Base-by-base conservation (phyloP, 2,888 invertebrate species). In the Limnephilus auricula region DNA sequence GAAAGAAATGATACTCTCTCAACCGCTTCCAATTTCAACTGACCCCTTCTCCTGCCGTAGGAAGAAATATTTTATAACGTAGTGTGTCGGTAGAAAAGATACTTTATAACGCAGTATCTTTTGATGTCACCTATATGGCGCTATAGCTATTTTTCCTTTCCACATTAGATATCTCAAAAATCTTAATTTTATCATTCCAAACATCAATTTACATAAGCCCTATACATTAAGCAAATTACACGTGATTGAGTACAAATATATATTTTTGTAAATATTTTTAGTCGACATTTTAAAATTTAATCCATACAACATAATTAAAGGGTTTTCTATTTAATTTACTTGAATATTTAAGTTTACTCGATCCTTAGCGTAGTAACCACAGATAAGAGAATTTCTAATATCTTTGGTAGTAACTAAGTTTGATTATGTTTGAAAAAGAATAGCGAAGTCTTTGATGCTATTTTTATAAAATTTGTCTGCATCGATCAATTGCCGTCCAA, bases 251-350 rank as follows among this genome's bases (percentile, higher is more conserved):
- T 85, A 85, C n/a, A 85, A 85, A 85, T 85, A 40, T 85, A 84
- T 32, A 84, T 40, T 85, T 85, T 25, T 85, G 85, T 85, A 85
- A 40, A 85, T 85, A 40, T 85, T 15, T 50, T 82, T 82, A 82
- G 82, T n/a, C 82, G 34, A 82, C 31, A 82, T 82, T 82, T 32
- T 82, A 34, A 82, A 82, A 32, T 82, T 25, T 34, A 34, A 34
- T 82, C 34, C 5, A 18, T 34, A 37, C n/a, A 82, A 82, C 6
- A 15, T 34, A 82, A 37, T 32, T 82, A 34, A n/a, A n/a, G 18
- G 15, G 18, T 82, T 82, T 82, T 25, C 25, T 34, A 82, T 82
- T 34, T 25, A 25, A 34, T 82, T 82, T 82, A 82, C 18, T 82
- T 37, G 34, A 34, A 32, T 45, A 82, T 82, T 32, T 32, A 10